Percentiles rank a stretch among this genome's conserved stretches.
These are phyloP conservation scores for Cydia amplana DNA, from an alignment of 1,140 invertebrate genomes.

Conservation along the genomic window DNA sequence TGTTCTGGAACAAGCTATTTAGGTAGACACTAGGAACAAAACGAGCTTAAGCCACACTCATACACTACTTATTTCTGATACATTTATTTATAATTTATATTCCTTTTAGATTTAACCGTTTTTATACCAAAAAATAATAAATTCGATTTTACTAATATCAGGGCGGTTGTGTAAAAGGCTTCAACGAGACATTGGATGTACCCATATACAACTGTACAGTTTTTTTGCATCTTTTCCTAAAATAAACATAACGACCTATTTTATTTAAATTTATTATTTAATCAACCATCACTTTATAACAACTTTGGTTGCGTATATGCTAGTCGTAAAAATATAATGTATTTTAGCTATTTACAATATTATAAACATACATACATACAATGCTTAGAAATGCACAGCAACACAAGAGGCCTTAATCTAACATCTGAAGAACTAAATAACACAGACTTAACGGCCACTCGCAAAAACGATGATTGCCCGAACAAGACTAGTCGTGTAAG, in stretches of 20 bases:
- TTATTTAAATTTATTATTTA: conserved; percentile 73
- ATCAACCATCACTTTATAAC: conserved; percentile 79
- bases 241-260: conserved; percentile 76
- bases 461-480: conserved; percentile 61
- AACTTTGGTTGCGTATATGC: conserved; percentile 79
- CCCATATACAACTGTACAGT: conserved; percentile 58
- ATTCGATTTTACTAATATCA: conserved; percentile 74
- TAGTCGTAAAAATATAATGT: conserved; percentile 79
- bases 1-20: conserved; percentile 58
- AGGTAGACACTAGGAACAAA: conserved; percentile 62
- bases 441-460: conserved; percentile 70
- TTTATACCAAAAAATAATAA: conserved; percentile 66
- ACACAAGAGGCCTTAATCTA: conserved; percentile 74
- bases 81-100: conserved; percentile 44
- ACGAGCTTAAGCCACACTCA: conserved; percentile 56
- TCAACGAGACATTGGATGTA: conserved; percentile 63
- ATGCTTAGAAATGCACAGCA: conserved; percentile 76
- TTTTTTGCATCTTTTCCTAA: conserved; percentile 60
- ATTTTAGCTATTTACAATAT: conserved; percentile 77
- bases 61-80: conserved; percentile 50
- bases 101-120: conserved; percentile 49
- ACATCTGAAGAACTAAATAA: conserved; percentile 73
- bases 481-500: conserved; percentile 58
- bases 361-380: conserved; percentile 77
- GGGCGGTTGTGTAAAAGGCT: conserved; percentile 69